Base-by-base conservation (phyloP, 2,888 invertebrate genomes). In the Hydrotaea diabolus region DNA sequence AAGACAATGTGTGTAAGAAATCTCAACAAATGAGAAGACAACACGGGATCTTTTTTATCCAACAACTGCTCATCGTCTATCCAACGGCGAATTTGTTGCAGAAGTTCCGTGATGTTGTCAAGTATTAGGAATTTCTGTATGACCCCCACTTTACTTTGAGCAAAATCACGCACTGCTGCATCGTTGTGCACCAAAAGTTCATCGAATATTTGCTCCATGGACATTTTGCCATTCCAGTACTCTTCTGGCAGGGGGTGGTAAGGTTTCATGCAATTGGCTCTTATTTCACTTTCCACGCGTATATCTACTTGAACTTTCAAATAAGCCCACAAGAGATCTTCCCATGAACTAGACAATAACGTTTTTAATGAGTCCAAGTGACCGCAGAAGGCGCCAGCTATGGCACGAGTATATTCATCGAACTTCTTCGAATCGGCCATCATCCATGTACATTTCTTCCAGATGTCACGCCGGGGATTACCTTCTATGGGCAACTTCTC, bases 271-370 rank as follows among this genome's bases (percentile, higher is more conserved):
- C 94, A 94, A 81, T 93, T 93, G 26, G 94, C 94, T 46, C 96
- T 92, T 36, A 97, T 93, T 92, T 96, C 96, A 78, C 94, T 95
- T 90, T 98, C 98, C 0, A 98, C 97, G 86, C 96, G 94, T 15
- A 96, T 94, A 90, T 98, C 98, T 82, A 98, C 95, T 90, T 97
- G 94, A 0, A 95, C 94, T 89, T 95, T 95, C 86, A 97, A 93
- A 91, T 97, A 96, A 0, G 97, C 96, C 98, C 98, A 99, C 31
- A 98, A 93, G 85, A 96, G 93, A 91, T 99, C 98, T 89, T 97
- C 95, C 98, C 98, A 99, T 31, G 95, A 95, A n/a, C 93, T 93
- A 87, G 94, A 93, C 85, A 97, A 96, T 13, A 96, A 95, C 0
- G 95, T 94, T 53, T 98, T 92, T n/a, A 98, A 91, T 7, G 96